phyloP scores from a whole-genome alignment of 2,797 vertebrate genomes.

The Geotrypetes seraphini region DNA sequence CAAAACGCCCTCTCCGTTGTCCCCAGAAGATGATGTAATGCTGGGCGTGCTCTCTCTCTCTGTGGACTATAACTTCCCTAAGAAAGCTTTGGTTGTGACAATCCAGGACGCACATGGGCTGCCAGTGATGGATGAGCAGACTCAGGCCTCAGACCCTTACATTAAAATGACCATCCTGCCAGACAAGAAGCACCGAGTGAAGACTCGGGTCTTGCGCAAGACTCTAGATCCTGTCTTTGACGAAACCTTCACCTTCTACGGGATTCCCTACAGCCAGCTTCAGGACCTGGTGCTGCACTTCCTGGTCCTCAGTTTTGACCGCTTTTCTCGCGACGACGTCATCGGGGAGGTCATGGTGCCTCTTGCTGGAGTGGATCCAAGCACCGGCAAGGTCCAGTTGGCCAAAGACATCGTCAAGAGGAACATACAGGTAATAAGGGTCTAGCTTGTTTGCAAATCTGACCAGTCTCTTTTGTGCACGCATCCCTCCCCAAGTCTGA shows the following conservation, averaged over 20 bases:
- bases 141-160: slow-evolving; percentile 81
- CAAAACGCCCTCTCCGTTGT: slow-evolving; percentile 74
- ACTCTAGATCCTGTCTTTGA: slow-evolving; percentile 87
- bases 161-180: slow-evolving; percentile 96
- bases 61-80: slow-evolving; percentile 95
- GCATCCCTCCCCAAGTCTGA: too few species aligned
- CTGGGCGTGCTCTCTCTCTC: slow-evolving; percentile 78
- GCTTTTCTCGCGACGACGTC: slow-evolving; percentile 87
- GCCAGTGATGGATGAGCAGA: slow-evolving; percentile 79
- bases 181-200: slow-evolving; percentile 89
- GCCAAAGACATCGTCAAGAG: slow-evolving; percentile 85
- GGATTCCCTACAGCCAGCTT: slow-evolving; percentile 84
- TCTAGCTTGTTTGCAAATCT: too few species aligned
- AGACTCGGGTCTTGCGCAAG: slow-evolving; percentile 89
- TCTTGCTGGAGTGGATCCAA: slow-evolving; percentile 80
- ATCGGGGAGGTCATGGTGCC: slow-evolving; percentile 91
- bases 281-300: slow-evolving; percentile 90
- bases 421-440: slow-evolving; percentile 88
- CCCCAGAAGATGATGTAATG: slow-evolving; percentile 60
- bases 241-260: slow-evolving; percentile 96
- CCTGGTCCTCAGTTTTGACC: slow-evolving; percentile 90
- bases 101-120: slow-evolving; percentile 82
- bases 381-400: slow-evolving; percentile 84
- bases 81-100: slow-evolving; percentile 90
- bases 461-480: too few species aligned